Conservation (phyloP, 2,888 invertebrate species). For the Malacosoma neustria region DNA sequence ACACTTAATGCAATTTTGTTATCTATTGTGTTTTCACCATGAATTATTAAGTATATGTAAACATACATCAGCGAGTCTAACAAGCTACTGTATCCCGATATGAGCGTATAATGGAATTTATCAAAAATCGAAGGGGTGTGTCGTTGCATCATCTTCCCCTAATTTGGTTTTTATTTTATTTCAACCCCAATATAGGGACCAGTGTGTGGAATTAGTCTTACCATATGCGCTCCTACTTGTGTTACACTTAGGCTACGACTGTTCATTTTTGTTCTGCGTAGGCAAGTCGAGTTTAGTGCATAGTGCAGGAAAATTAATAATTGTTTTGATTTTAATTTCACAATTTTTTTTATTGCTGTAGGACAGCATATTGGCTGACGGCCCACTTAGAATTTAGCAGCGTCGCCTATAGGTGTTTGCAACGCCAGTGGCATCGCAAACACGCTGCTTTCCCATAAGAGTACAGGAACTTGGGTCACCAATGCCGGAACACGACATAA, state of each 20-base stretch:
- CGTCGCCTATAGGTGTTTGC: no score
- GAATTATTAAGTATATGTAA: constrained; percentile 27
- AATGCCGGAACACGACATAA: no score
- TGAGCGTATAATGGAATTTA: constrained; percentile 68
- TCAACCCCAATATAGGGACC: constrained; percentile 49
- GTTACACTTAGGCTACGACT: constrained; percentile 56
- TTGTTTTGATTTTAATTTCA: not conserved
- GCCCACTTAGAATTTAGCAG: no score
- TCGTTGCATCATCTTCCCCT: constrained; percentile 67
- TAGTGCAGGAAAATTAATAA: not conserved
- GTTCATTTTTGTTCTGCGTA: constrained; percentile 42
- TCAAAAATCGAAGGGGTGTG: constrained; percentile 73
- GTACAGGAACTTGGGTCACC: no score
- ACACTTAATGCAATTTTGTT: no score
- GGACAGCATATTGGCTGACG: no score
- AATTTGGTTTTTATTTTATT: constrained; percentile 71
- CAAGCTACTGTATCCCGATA: constrained; percentile 23
- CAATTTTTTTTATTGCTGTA: no score
- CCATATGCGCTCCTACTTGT: constrained; percentile 71
- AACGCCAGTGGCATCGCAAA: no score
- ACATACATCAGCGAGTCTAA: constrained; percentile 25
- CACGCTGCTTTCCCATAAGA: no score
- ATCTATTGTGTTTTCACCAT: constrained; percentile 18
- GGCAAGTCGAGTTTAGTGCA: not conserved
- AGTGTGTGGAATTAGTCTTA: constrained; percentile 67